Evolutionary conservation across 2,113 vertebrate species (phyloP), one percentile per base, ranked within the genome.

Genomic region (Urocitellus parryii): DNA sequence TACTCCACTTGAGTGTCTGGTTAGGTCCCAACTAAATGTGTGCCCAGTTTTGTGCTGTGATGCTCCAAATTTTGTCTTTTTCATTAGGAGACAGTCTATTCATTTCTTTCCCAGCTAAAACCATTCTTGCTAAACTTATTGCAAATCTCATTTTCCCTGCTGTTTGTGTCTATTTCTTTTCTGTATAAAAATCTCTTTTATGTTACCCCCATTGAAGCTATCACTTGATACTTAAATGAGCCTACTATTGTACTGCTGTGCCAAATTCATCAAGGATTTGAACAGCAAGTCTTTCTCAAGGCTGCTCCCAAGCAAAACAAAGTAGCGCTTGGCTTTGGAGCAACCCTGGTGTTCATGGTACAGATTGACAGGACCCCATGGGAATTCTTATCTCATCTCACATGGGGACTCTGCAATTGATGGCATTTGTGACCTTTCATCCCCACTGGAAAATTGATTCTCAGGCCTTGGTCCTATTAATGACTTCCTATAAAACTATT

Each of bases 211-310:
- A 11, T 12, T 22, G 25, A 77, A 73, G 25, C 76, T 56, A 89
- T n/a, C 83, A 94, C 65, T 67, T 86, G 96, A 97, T 90, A 91
- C 86, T 90, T 96, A 61, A 97, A 89, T 95, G 97, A 91, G 74
- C 27, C 39, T 65, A 10, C 86, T 94, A 85, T 77, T 87, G 56
- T 79, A 27, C 63, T 51, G n/a, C 12, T 45, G 29, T 29, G 68
- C 94, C 79, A 27, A 67, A 48, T 87, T 77, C 51, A 74, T 67
- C 87, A 37, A 58, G 34, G 68, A 10, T 87, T 61, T 96, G 63
- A 95, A 91, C 53, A 90, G 53, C 37, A 27, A 58, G 83, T 65
- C 70, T 68, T 39, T 63, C 42, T 77, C 91, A 51, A 74, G 76
- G 68, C 25, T 70, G 32, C 29, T 81, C 37, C 32, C 82, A 29